phyloP scores from a whole-genome alignment of 2,888 invertebrate genomes.

The Drosophila quinaria region DNA sequence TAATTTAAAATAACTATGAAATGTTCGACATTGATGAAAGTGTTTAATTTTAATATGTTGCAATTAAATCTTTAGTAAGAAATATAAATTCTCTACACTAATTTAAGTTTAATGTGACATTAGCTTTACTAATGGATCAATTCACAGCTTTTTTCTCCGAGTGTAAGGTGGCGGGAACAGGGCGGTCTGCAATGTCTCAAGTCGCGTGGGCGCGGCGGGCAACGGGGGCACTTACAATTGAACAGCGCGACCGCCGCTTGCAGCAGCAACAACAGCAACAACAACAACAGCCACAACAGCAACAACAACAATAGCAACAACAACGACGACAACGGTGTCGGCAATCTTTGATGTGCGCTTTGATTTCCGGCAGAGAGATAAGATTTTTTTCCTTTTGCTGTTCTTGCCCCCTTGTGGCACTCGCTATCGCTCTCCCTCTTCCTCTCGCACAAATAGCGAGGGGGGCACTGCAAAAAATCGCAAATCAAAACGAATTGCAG shows the following conservation, averaged over 20 bases:
- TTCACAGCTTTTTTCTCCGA: background rate
- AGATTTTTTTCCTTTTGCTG: slow-evolving; percentile 59
- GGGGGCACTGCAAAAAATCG: slow-evolving; percentile 44
- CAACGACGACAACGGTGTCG: slow-evolving; percentile 54
- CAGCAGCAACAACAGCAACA: slow-evolving; percentile 19
- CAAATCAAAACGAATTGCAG: slow-evolving; percentile 75
- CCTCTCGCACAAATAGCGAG: background rate
- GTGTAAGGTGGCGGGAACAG: slow-evolving; percentile 19
- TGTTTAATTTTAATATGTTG: too few species aligned
- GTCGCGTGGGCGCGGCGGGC: slow-evolving; percentile 45
- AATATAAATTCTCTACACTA: too few species aligned
- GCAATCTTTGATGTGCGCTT: slow-evolving; percentile 81
- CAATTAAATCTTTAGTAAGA: too few species aligned
- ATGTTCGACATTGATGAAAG: too few species aligned
- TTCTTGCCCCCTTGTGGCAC: slow-evolving; percentile 26
- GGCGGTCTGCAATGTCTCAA: slow-evolving; percentile 31
- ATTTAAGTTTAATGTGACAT: too few species aligned
- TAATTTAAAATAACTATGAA: too few species aligned
- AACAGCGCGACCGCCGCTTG: slow-evolving; percentile 62
- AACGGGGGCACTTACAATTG: slow-evolving; percentile 53
- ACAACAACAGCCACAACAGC: slow-evolving; percentile 25
- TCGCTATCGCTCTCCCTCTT: slow-evolving; percentile 8
- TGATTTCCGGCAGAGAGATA: slow-evolving; percentile 83
- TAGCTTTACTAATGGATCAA: too few species aligned
- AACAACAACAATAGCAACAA: slow-evolving; percentile 8